Base-by-base conservation (phyloP, 2,888 invertebrate species). In the Meteorus cinctellus region DNA sequence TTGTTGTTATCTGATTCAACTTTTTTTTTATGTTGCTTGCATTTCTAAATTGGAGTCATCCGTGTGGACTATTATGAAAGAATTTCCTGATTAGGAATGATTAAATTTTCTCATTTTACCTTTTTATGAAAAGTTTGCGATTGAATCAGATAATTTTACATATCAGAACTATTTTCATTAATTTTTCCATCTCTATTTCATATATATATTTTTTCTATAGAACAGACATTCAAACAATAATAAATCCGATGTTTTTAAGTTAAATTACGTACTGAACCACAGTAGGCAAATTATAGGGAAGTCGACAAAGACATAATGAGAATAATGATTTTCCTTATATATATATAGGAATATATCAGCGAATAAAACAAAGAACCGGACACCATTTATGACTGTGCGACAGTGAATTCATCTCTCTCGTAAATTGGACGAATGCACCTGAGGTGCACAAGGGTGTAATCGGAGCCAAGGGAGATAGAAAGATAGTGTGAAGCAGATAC, bases 301-400 rank as follows among this genome's bases (percentile, higher is more conserved):
- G 10, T 65, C 19, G 34, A 24, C 0, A 27, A 36, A 55, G 29
- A 69, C 48, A 41, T 81, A 81, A 83, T 83, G 77, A 75, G 81
- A 81, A 81, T 79, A 83, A 84, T 83, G 80, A 82, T 80, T 81
- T 79, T 74, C 60, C 63, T 63, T 55, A 73, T 71, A 48, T 60
- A 19, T 19, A 8, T 24, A 19, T 19, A 55, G n/a, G 16, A 48
- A n/a, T n/a, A 48, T 48, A 48, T 63, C 66, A 55, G 41, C 60
- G 55, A 34, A 59, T 59, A 55, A 51, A 68, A 66, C 72, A 74
- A 71, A 74, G 74, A 60, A 69, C 70, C 72, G 72, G 72, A 72
- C 63, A 62, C 45, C 29, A 4, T 31, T 36, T 48, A 62, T 62
- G 12, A 55, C 72, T 29, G 45, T 69, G 75, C 72, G 60, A 66